Conservation (phyloP, 1,140 invertebrate genomes). For the Aphelinus certus region DNA sequence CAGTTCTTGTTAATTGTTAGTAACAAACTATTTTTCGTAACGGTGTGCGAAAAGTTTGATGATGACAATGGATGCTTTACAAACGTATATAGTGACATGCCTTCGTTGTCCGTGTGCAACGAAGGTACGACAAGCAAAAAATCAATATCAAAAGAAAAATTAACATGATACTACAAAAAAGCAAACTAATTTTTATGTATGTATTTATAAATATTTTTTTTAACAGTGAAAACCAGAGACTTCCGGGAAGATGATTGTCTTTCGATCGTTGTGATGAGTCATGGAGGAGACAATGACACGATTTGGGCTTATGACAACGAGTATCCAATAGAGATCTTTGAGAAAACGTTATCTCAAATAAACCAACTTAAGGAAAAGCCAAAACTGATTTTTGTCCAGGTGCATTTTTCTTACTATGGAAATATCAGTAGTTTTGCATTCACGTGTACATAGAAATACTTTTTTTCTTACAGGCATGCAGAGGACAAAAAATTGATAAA, state of each 20-base stretch:
- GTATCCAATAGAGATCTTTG: conserved; percentile 18
- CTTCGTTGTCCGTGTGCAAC: too few relatives aligned
- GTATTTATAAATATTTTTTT: conserved; percentile 6
- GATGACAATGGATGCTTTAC: too few relatives aligned
- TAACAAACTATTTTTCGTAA: too few relatives aligned
- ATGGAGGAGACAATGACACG: conserved; percentile 69
- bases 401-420: conserved; percentile 29
- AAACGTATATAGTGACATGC: too few relatives aligned
- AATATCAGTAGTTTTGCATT: too few relatives aligned
- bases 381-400: conserved; percentile 73
- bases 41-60: too few relatives aligned
- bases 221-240: conserved; percentile 58
- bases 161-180: too few relatives aligned
- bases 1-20: too few relatives aligned
- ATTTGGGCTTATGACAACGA: conserved; percentile 69
- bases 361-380: conserved; percentile 71
- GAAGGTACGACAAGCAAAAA: too few relatives aligned
- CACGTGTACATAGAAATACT: background rate
- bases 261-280: conserved; percentile 70
- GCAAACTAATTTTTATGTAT: too few relatives aligned
- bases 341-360: conserved; percentile 6
- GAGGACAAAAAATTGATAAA: conserved; percentile 64
- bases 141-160: too few relatives aligned
- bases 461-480: conserved; percentile 65
- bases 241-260: conserved; percentile 71